A percentile compares a stretch with the other conserved stretches of the same genome.
Conservation (phyloP, 2,888 invertebrate genomes). For the Podabrus alpinus region DNA sequence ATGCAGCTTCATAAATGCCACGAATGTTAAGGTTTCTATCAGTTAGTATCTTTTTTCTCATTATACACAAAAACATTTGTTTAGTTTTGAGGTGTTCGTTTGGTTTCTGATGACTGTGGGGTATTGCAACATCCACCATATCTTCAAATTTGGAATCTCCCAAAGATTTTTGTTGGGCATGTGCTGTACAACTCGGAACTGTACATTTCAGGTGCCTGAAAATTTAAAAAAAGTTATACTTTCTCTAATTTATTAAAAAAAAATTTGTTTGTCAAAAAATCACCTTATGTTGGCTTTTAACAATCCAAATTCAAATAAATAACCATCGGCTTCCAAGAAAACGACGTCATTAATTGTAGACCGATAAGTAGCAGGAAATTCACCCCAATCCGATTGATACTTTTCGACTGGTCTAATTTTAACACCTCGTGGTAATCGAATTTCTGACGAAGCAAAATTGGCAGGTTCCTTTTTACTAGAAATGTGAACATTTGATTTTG, state of each 20-base stretch:
- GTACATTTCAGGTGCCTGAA: constrained; percentile 45
- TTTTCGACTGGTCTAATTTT: constrained; percentile 33
- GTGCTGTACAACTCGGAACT: constrained; percentile 39
- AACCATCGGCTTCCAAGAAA: constrained; percentile 44
- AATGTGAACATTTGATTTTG: constrained; percentile 7
- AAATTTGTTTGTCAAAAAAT: constrained; percentile 3
- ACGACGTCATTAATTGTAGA: constrained; percentile 40
- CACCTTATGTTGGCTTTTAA: constrained; percentile 43
- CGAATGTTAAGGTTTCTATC: constrained; percentile 49
- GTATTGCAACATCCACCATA: constrained; percentile 36
- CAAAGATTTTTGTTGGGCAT: constrained; percentile 38
- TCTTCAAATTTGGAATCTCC: constrained; percentile 30
- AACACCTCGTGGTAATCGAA: constrained; percentile 36
- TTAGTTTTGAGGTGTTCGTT: constrained; percentile 40
- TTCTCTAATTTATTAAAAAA: too few relatives aligned
- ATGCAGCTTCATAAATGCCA: constrained; percentile 47
- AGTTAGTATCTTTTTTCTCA: constrained; percentile 46
- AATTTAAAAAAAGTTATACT: not conserved
- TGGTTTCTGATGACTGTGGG: constrained; percentile 46
- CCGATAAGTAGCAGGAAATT: constrained; percentile 34
- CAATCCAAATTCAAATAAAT: constrained; percentile 47
- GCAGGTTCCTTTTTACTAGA: constrained; percentile 11
- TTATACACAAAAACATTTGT: constrained; percentile 48
- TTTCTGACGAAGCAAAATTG: constrained; percentile 21
- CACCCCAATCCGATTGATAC: constrained; percentile 38